Percentiles rank a stretch among this genome's conserved stretches.
Conservation (phyloP, 2,113 vertebrate genomes). For the Raja brachyura region DNA sequence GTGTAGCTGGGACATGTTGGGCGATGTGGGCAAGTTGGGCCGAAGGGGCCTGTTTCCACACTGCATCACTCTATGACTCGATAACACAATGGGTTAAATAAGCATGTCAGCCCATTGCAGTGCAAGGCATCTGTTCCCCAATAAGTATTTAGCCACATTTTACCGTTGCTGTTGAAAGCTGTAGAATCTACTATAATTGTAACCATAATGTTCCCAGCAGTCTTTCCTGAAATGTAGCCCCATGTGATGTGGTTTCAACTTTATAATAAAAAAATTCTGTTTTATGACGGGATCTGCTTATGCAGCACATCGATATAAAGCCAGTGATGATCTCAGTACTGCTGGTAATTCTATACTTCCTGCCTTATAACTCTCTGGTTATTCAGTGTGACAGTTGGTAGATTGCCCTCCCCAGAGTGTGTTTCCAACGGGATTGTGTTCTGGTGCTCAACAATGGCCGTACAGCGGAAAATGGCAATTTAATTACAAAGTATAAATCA, state of each 20-base stretch:
- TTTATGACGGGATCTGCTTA: constrained; percentile 33
- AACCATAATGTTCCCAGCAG: constrained; percentile 30
- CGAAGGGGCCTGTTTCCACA: too few relatives aligned
- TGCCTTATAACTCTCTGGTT: constrained; percentile 2
- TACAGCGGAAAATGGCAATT: constrained; percentile 41
- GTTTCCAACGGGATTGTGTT: constrained; percentile 36
- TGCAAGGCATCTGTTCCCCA: neutral
- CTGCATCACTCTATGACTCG: neutral
- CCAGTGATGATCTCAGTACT: constrained; percentile 40
- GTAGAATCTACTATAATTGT: constrained; percentile 13
- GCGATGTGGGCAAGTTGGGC: too few relatives aligned
- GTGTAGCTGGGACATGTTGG: too few relatives aligned
- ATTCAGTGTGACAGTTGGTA: constrained; percentile 38
- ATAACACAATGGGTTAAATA: neutral
- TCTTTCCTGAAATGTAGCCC: constrained; percentile 19
- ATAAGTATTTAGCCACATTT: neutral
- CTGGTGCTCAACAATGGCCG: constrained; percentile 32
- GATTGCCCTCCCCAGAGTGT: neutral
- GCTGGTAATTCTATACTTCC: constrained; percentile 32
- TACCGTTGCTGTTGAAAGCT: constrained; percentile 9
- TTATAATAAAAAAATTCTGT: constrained; percentile 32
- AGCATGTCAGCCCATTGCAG: neutral
- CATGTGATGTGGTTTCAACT: constrained; percentile 36
- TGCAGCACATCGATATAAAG: constrained; percentile 12
- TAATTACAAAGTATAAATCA: constrained; percentile 41